phyloP scores from a whole-genome alignment of 1,140 invertebrate species.

The Amyelois transitella region DNA sequence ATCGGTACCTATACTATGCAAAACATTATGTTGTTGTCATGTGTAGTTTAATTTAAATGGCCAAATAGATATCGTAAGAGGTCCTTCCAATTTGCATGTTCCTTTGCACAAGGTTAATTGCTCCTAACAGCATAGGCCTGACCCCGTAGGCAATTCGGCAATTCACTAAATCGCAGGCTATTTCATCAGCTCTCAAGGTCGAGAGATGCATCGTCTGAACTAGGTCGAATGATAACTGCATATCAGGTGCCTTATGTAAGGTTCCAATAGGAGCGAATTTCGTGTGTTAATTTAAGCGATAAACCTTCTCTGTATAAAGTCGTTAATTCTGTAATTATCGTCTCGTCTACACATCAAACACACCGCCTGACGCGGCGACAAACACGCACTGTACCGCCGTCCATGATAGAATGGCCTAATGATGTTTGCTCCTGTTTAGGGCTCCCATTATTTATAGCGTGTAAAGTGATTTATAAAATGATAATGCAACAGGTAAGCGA shows the following conservation, averaged over 20 bases:
- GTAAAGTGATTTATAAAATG: neutral
- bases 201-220: conserved; percentile 21
- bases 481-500: neutral
- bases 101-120: conserved; percentile 10
- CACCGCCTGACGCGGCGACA: conserved; percentile 30
- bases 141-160: conserved; percentile 33
- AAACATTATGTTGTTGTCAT: no score
- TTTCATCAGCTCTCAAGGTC: conserved; percentile 34
- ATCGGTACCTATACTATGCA: neutral
- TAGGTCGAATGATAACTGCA: conserved; percentile 42
- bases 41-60: neutral
- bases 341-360: conserved; percentile 45
- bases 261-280: neutral
- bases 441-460: conserved; percentile 1
- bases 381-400: conserved; percentile 28
- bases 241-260: conserved; percentile 16
- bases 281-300: conserved; percentile 24
- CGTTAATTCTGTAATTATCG: conserved; percentile 59
- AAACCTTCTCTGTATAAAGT: conserved; percentile 49
- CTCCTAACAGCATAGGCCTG: conserved; percentile 5
- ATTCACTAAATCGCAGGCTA: conserved; percentile 33
- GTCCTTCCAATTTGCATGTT: neutral
- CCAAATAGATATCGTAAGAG: neutral
- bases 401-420: neutral
- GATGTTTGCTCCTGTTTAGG: conserved; percentile 4